Conservation (phyloP, 2,888 invertebrate genomes). For the Cryptus armator region DNA sequence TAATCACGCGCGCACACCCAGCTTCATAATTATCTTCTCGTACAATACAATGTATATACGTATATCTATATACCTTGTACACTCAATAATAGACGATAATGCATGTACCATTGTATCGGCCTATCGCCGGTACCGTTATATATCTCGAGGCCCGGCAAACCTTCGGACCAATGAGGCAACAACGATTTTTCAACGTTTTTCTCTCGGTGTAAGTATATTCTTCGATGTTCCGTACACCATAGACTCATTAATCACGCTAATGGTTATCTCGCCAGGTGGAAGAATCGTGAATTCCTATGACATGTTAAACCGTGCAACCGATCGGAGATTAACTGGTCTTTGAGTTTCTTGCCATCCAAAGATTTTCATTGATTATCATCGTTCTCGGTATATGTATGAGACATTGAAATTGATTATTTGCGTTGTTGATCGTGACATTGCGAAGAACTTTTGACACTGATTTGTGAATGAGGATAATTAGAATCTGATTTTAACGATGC, state of each 20-base stretch:
- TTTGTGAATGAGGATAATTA: neutral
- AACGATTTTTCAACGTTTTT: constrained; percentile 34
- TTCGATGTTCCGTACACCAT: constrained; percentile 3
- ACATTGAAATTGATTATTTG: neutral
- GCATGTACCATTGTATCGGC: constrained; percentile 46
- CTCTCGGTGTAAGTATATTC: neutral
- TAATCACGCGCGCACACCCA: constrained; percentile 40
- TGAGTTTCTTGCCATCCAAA: neutral
- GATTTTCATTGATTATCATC: neutral
- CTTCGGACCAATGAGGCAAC: neutral
- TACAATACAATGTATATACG: neutral
- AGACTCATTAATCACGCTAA: constrained; percentile 43
- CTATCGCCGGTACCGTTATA: constrained; percentile 24
- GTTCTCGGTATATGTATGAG: neutral
- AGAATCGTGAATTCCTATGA: constrained; percentile 12
- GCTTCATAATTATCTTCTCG: constrained; percentile 48
- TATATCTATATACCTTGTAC: constrained; percentile 10
- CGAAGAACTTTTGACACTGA: neutral
- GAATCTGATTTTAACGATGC: neutral
- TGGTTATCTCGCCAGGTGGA: constrained; percentile 12
- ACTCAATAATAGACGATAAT: constrained; percentile 52
- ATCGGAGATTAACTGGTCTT: neutral
- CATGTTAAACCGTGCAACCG: neutral
- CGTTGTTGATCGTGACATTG: neutral
- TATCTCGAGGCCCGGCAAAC: neutral